Evolutionary conservation across 2,113 vertebrate species (phyloP).

Genomic region (Leucosticte australis): DNA sequence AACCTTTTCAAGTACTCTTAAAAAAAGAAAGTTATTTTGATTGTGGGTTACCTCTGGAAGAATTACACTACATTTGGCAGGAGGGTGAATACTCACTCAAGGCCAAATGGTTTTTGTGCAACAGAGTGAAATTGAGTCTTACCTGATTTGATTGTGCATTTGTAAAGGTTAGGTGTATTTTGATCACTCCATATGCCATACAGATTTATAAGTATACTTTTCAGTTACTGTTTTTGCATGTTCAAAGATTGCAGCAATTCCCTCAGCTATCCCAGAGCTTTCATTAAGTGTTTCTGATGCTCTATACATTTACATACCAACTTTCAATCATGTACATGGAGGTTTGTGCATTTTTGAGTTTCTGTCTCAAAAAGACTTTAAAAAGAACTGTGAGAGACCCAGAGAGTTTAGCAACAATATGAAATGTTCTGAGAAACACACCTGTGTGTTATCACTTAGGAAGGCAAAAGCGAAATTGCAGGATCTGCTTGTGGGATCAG

Average conservation of each 20-base stretch:
- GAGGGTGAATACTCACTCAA: not conserved
- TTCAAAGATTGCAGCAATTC: not conserved
- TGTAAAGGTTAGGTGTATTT: not conserved
- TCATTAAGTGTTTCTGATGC: not conserved
- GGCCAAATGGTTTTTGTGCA: not conserved
- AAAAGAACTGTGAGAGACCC: rapidly evolving
- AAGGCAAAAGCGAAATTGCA: not conserved
- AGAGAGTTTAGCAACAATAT: not conserved
- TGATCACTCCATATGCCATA: not conserved
- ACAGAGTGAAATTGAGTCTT: not conserved
- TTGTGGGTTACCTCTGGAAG: not conserved
- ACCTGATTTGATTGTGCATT: not conserved
- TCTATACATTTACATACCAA: not conserved
- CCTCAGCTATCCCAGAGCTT: not conserved
- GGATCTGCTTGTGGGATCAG: not conserved
- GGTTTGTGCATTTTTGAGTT: not conserved
- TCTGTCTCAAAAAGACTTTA: not conserved
- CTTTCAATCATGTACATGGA: not conserved
- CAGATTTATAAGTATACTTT: not conserved
- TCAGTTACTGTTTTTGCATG: not conserved
- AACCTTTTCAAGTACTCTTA: not conserved
- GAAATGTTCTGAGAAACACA: not conserved
- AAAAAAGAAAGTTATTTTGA: slow-evolving; percentile 7
- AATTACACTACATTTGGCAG: not conserved
- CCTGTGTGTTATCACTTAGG: not conserved